phyloP scores from a whole-genome alignment of 2,797 vertebrate genomes.

The Ctenopoma kingsleyae region DNA sequence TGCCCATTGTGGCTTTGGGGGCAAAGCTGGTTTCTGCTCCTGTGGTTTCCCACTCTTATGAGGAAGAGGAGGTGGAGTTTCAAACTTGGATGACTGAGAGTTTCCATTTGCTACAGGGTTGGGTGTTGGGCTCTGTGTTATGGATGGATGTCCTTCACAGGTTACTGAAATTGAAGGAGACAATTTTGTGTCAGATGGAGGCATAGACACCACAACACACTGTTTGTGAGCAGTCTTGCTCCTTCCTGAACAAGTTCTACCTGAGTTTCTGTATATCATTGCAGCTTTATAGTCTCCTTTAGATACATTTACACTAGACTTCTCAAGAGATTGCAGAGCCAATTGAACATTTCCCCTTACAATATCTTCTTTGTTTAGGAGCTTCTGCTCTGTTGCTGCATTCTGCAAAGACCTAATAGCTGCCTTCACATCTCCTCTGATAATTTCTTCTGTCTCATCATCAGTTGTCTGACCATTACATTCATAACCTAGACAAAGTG shows the following conservation, averaged over 20 bases:
- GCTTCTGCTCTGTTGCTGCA: slow-evolving; percentile 86
- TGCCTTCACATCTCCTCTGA: slow-evolving; percentile 91
- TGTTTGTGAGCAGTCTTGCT: slow-evolving; percentile 86
- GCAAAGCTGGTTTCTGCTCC: slow-evolving; percentile 78
- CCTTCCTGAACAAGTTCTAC: slow-evolving; percentile 84
- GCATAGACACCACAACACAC: slow-evolving; percentile 83
- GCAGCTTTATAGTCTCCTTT: slow-evolving; percentile 91
- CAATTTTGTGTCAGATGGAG: slow-evolving; percentile 89
- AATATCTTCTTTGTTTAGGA: slow-evolving; percentile 89
- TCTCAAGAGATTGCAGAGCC: slow-evolving; percentile 88
- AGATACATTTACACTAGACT: slow-evolving; percentile 89
- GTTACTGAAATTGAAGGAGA: slow-evolving; percentile 97
- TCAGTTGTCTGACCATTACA: slow-evolving; percentile 85
- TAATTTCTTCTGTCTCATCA: slow-evolving; percentile 84
- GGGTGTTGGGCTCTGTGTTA: slow-evolving; percentile 75
- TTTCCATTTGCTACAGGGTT: slow-evolving; percentile 73
- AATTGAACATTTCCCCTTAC: slow-evolving; percentile 87
- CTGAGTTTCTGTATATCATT: slow-evolving; percentile 92
- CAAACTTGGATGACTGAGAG: slow-evolving; percentile 56
- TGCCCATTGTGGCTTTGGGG: slow-evolving; percentile 80
- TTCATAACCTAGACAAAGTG: slow-evolving; percentile 79
- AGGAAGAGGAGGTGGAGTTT: slow-evolving; percentile 67
- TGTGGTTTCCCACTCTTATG: slow-evolving; percentile 78
- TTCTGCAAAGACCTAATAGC: slow-evolving; percentile 89
- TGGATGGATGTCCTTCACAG: slow-evolving; percentile 82